Percentiles rank a stretch among this genome's conserved stretches.
Evolutionary conservation across 1,140 invertebrate genomes (phyloP).

Genomic region (Popillia japonica): DNA sequence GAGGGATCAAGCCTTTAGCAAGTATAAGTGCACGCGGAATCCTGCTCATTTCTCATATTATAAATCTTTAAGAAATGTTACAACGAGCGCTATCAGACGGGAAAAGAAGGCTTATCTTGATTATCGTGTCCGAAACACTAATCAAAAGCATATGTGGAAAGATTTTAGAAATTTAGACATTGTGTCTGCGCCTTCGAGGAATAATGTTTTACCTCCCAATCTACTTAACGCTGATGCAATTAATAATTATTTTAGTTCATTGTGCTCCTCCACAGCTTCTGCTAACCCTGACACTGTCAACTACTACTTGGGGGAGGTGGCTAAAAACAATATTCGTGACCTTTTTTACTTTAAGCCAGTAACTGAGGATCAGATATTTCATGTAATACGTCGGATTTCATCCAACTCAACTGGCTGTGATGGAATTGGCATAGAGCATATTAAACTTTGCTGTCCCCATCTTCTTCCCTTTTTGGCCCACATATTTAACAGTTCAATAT

Average conservation of each 20-base stretch:
- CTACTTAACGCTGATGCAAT: constrained; percentile 6
- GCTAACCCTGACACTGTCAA: constrained; percentile 2
- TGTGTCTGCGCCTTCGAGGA: not conserved
- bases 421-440: constrained; percentile 1
- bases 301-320: not conserved
- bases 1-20: not conserved
- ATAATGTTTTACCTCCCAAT: not conserved
- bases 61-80: constrained; percentile 22
- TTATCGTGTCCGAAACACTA: not conserved
- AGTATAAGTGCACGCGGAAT: constrained; percentile 7
- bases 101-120: constrained; percentile 28
- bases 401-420: not conserved
- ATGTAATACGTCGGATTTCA: constrained; percentile 6
- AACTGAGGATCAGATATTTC: not conserved
- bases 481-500: not conserved
- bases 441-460: not conserved
- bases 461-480: not conserved
- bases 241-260: not conserved
- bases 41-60: constrained; percentile 32
- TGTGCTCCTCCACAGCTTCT: not conserved
- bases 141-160: not conserved
- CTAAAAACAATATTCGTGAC: not conserved
- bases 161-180: not conserved
- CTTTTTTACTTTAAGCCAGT: not conserved
- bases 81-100: not conserved